Evolutionary conservation across 2,113 vertebrate genomes (phyloP).

Genomic region (Phoenicopterus ruber): DNA sequence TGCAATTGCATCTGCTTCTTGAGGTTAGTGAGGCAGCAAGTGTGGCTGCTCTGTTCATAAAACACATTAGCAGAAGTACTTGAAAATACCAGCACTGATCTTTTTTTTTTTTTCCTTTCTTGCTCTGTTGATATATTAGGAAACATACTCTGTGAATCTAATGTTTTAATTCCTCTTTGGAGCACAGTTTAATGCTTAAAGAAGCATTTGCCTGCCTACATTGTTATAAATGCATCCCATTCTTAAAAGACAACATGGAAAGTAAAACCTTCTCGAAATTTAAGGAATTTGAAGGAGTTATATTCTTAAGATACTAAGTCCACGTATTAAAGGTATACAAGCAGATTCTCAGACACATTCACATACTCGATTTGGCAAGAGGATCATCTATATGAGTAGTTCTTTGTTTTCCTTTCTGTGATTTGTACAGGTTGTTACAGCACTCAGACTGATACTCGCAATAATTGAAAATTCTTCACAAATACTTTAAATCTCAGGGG

Average conservation of each 20-base stretch:
- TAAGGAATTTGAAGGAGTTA: conserved; percentile 67
- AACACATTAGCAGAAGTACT: background rate
- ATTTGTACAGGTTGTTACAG: conserved; percentile 64
- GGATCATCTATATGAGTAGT: conserved; percentile 50
- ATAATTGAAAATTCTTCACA: conserved; percentile 71
- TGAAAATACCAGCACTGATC: conserved; percentile 13
- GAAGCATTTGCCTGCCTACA: conserved; percentile 50
- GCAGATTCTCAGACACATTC: conserved; percentile 58
- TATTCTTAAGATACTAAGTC: conserved; percentile 70
- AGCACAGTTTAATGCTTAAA: conserved; percentile 45
- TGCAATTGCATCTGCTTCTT: background rate
- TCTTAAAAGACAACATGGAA: conserved; percentile 63
- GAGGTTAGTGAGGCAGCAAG: background rate
- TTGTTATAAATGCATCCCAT: conserved; percentile 38
- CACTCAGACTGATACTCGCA: conserved; percentile 51
- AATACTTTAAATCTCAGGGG: conserved; percentile 56
- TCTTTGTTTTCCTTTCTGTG: conserved; percentile 69
- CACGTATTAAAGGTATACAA: conserved; percentile 53
- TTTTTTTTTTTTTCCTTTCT: background rate
- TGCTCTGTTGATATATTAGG: conserved; percentile 15
- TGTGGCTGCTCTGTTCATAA: background rate
- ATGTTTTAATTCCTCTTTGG: conserved; percentile 62
- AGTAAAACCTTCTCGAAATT: conserved; percentile 70
- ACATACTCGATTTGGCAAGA: conserved; percentile 36
- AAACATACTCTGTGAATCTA: conserved; percentile 30